Percentiles rank a stretch among this genome's conserved stretches.
Conservation (phyloP, 2,113 vertebrate genomes). For the Anguilla japonica region DNA sequence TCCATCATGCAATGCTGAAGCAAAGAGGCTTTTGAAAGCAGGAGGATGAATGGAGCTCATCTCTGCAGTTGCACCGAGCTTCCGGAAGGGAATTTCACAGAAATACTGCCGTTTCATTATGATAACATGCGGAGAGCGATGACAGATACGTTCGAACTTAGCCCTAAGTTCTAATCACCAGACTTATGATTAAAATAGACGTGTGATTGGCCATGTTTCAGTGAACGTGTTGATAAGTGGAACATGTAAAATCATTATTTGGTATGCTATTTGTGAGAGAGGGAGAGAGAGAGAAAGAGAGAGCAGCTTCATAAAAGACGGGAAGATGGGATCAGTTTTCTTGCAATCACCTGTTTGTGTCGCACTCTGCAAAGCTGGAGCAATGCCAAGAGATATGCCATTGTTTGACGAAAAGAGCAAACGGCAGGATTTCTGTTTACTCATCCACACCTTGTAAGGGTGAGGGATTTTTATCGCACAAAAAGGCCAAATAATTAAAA, state of each 20-base stretch:
- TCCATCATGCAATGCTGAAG: neutral
- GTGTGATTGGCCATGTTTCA: slow-evolving; percentile 67
- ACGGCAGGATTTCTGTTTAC: neutral
- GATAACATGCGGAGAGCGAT: slow-evolving; percentile 52
- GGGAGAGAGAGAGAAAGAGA: slow-evolving; percentile 32
- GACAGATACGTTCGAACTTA: slow-evolving; percentile 56
- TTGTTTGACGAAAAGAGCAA: neutral
- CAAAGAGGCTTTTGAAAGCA: neutral
- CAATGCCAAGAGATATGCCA: neutral
- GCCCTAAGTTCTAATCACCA: slow-evolving; percentile 62
- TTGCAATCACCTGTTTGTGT: neutral
- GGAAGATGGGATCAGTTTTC: slow-evolving; percentile 57
- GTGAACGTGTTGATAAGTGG: slow-evolving; percentile 72
- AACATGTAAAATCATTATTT: slow-evolving; percentile 69
- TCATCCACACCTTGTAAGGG: neutral
- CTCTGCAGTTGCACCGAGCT: slow-evolving; percentile 16
- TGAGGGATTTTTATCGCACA: neutral
- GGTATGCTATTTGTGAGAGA: slow-evolving; percentile 52
- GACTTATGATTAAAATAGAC: slow-evolving; percentile 69
- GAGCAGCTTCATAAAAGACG: slow-evolving; percentile 1
- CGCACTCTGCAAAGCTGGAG: neutral
- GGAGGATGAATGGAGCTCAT: neutral
- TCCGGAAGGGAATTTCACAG: slow-evolving; percentile 59
- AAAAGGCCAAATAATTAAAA: slow-evolving; percentile 6
- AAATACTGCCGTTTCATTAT: slow-evolving; percentile 55